These are phyloP conservation scores for Drosophila prosaltans DNA, from an alignment of 1,140 invertebrate species.

Conservation along the genomic window DNA sequence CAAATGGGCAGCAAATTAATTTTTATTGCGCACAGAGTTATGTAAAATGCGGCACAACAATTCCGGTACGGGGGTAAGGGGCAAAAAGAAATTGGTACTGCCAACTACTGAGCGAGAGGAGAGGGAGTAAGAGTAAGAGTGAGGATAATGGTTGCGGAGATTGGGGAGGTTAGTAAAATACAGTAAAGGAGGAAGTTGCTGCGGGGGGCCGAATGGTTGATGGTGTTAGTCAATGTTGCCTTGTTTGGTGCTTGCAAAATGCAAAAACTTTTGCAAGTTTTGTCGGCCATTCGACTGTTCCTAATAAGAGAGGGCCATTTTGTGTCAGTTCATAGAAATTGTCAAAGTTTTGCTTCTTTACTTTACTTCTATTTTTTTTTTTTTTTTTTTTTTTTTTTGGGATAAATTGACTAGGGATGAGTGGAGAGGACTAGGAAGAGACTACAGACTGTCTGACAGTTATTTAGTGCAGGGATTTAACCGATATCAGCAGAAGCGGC, in stretches of 20 bases:
- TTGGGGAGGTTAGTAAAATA: too few species aligned
- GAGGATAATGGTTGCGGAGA: background rate
- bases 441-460: slow-evolving; percentile 42
- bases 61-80: slow-evolving; percentile 20
- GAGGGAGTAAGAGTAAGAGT: background rate
- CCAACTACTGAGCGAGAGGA: background rate
- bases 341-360: slow-evolving; percentile 62
- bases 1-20: slow-evolving; percentile 80
- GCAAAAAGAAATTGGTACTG: background rate
- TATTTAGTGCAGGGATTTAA: slow-evolving; percentile 75
- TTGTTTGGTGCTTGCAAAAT: slow-evolving; percentile 48
- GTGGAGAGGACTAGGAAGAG: slow-evolving; percentile 4
- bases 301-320: slow-evolving; percentile 36
- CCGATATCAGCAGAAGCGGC: slow-evolving; percentile 45
- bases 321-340: slow-evolving; percentile 58
- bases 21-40: slow-evolving; percentile 77
- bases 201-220: background rate
- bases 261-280: slow-evolving; percentile 62
- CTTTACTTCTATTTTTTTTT: background rate
- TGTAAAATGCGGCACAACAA: slow-evolving; percentile 67
- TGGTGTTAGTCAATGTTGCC: slow-evolving; percentile 9
- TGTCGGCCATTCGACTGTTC: slow-evolving; percentile 16
- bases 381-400: slow-evolving; percentile 1
- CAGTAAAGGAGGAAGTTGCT: background rate
- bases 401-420: slow-evolving; percentile 41